Evolutionary conservation across 2,113 vertebrate genomes (phyloP).

Genomic region (Naja naja): DNA sequence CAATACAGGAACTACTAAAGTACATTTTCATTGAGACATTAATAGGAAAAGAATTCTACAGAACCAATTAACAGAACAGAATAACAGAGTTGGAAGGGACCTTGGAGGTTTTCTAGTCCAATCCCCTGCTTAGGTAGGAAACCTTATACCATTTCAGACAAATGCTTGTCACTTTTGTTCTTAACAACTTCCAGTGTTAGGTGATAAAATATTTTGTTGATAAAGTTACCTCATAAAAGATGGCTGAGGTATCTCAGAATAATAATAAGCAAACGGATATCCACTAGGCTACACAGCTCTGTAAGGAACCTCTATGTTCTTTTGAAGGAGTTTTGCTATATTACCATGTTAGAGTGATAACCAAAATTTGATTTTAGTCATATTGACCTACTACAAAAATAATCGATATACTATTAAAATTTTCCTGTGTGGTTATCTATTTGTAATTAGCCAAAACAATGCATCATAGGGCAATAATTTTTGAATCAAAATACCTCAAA

Average conservation of each 20-base stretch:
- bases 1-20: slow-evolving; percentile 30
- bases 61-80: background rate
- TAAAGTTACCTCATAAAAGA: slow-evolving; percentile 55
- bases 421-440: background rate
- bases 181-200: slow-evolving; percentile 9
- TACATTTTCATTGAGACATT: slow-evolving; percentile 45
- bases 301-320: background rate
- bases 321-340: background rate
- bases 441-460: background rate
- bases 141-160: too few relatives aligned
- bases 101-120: too few relatives aligned
- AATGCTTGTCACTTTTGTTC: too few relatives aligned
- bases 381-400: background rate
- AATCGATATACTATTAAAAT: background rate
- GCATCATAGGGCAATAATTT: background rate
- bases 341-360: background rate
- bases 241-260: slow-evolving; percentile 47
- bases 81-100: too few relatives aligned
- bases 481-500: background rate
- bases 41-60: slow-evolving; percentile 33
- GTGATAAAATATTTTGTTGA: slow-evolving; percentile 55
- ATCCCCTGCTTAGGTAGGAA: too few relatives aligned
- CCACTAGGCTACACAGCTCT: background rate
- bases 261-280: slow-evolving; percentile 52
- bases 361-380: slow-evolving; percentile 3